Conservation (phyloP, 2,797 vertebrate genomes). For the Knipowitschia caucasica region DNA sequence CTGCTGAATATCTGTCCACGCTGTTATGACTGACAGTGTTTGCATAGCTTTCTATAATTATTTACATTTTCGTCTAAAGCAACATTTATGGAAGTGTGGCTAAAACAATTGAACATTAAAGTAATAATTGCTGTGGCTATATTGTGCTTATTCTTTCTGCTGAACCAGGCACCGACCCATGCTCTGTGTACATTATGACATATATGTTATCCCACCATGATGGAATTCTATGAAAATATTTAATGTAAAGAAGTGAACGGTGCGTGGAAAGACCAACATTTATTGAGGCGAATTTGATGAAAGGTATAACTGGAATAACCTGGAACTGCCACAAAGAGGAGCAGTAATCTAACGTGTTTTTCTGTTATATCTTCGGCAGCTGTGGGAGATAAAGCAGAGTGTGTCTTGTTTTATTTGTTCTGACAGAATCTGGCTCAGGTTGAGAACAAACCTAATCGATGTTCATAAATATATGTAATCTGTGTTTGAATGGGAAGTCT, state of each 20-base stretch:
- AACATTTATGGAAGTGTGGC: too few relatives aligned
- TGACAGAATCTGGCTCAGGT: conserved; percentile 34
- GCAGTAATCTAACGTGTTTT: conserved; percentile 42
- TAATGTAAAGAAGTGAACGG: conserved; percentile 11
- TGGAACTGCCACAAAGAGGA: conserved; percentile 37
- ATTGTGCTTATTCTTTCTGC: too few relatives aligned
- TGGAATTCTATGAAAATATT: conserved; percentile 6
- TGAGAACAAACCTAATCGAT: conserved; percentile 37
- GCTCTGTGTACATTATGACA: neutral
- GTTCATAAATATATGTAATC: conserved; percentile 20
- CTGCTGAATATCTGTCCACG: too few relatives aligned
- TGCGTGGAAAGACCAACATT: conserved; percentile 18
- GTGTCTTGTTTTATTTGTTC: conserved; percentile 27
- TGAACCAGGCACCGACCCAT: neutral
- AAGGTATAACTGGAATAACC: conserved; percentile 38
- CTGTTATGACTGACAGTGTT: too few relatives aligned
- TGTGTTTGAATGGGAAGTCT: neutral
- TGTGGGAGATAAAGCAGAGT: conserved; percentile 44
- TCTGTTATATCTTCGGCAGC: conserved; percentile 47
- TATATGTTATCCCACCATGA: conserved; percentile 11
- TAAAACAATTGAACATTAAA: too few relatives aligned
- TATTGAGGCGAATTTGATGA: conserved; percentile 34
- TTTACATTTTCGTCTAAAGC: too few relatives aligned
- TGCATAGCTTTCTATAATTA: too few relatives aligned
- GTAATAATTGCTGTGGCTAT: too few relatives aligned